A percentile compares a stretch with the other conserved stretches of the same genome.
phyloP scores from a whole-genome alignment of 2,113 vertebrate genomes.

The Phycodurus eques region DNA sequence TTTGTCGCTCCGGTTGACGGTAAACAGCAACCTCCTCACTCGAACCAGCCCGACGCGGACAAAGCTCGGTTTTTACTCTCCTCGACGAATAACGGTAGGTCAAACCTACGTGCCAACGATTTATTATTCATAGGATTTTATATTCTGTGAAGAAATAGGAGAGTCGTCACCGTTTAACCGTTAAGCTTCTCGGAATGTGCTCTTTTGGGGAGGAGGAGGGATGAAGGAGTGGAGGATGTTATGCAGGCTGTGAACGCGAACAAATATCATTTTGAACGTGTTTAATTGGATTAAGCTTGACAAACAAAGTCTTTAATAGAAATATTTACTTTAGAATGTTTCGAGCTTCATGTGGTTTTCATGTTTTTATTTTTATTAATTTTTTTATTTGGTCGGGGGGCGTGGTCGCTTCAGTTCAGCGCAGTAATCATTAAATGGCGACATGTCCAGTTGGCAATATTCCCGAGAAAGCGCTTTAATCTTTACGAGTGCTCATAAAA shows the following conservation, averaged over 20 bases:
- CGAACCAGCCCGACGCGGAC: no score
- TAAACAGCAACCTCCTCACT: neutral
- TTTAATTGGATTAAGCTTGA: neutral
- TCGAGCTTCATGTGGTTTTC: neutral
- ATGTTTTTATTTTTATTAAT: no score
- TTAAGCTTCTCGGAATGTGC: neutral
- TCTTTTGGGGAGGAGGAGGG: constrained; percentile 3
- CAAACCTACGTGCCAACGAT: neutral
- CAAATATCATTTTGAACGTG: constrained; percentile 10
- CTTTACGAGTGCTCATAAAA: neutral
- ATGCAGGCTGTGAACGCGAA: neutral
- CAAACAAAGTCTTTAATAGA: neutral
- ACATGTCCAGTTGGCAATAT: neutral
- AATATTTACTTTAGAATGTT: neutral
- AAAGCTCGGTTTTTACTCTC: neutral
- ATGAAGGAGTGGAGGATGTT: neutral
- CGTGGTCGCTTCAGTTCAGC: neutral
- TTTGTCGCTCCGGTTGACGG: constrained; percentile 37
- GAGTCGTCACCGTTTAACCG: neutral
- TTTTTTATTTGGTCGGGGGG: neutral
- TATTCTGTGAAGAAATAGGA: neutral
- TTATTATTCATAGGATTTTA: neutral
- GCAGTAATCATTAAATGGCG: neutral
- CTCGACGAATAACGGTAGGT: constrained; percentile 23
- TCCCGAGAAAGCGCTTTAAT: neutral